Conservation (phyloP, 2,113 vertebrate genomes). For the Oostethus manadensis region DNA sequence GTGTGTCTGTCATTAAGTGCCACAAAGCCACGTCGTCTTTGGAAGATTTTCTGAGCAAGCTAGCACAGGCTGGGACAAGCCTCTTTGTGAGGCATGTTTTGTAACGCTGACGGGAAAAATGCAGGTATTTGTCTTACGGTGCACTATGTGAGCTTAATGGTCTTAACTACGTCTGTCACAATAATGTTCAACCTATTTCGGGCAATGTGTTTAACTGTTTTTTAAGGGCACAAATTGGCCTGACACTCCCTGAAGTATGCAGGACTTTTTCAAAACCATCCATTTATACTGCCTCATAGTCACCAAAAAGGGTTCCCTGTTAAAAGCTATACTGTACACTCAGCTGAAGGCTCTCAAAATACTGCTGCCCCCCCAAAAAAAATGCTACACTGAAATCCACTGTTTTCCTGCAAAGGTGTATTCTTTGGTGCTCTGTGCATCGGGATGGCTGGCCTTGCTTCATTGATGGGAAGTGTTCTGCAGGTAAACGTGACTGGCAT, state of each 20-base stretch:
- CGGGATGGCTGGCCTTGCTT: slow-evolving; percentile 90
- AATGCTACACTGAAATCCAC: too few species aligned
- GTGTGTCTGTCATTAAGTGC: neutral
- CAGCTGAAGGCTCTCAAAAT: too few species aligned
- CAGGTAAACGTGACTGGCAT: slow-evolving; percentile 72
- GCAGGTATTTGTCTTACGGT: neutral
- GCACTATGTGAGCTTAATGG: neutral
- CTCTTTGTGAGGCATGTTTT: neutral
- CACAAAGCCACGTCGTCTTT: too few species aligned
- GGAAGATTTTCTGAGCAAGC: neutral
- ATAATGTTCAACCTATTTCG: neutral
- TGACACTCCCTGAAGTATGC: neutral
- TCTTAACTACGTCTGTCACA: neutral
- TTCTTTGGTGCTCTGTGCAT: slow-evolving; percentile 86
- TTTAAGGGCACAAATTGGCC: neutral
- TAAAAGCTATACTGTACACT: too few species aligned
- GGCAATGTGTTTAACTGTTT: neutral
- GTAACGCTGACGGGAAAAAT: neutral
- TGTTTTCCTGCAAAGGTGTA: slow-evolving; percentile 64
- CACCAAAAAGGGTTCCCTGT: too few species aligned
- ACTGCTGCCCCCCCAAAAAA: too few species aligned
- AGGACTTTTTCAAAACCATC: neutral
- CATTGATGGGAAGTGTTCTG: slow-evolving; percentile 81
- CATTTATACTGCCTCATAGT: too few species aligned
- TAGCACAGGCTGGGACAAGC: neutral